Base-by-base conservation (phyloP, 2,888 invertebrate species). In the Palloptera scutellata region DNA sequence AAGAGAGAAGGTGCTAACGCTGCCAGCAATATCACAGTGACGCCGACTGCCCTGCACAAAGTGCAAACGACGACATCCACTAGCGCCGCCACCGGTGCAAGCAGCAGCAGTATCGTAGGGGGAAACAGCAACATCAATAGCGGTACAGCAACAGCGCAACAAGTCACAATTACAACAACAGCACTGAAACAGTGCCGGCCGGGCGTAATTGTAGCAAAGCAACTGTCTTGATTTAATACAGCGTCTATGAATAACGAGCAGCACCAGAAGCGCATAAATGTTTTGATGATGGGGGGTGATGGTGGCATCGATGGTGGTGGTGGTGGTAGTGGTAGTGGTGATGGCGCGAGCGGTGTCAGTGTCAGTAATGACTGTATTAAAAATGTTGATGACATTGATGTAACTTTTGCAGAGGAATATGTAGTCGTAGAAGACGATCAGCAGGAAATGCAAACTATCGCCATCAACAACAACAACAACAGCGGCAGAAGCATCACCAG, bases 201-300 rank as follows among this genome's bases (percentile, higher is more conserved):
- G 20, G 95, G 95, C 72, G 96, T 96, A 70, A 96, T 96, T 78
- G 95, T 96, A 69, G 94, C 93, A 68, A 94, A 95, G 85, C 94
- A 94, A 83, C 86, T 87, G 82, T 91, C 91, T 88, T 91, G 91
- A 91, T 87, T 90, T 77, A 77, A 76, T 74, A 52, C 64, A 59
- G 73, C 75, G 69, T 61, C 67, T 64, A 48, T 60, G 64, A 74
- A 54, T 64, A 71, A 66, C 20, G 60, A 54, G 48, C 60, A n/a
- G 55, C 57, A 51, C 0, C 54, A 68, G 40, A 61, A 62, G 62
- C 65, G 62, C 65, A 63, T 42, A 64, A 41, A 62, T 15, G 15
- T 13, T 48, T 13, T 41, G 17, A 13, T 58, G 19, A 13, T 30
- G n/a, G 58, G 48, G 6, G 43, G 17, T 15, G 57, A 8, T 15